Evolutionary conservation across 1,140 invertebrate species (phyloP), one percentile per base, ranked within the genome.

Genomic region (Zaprionus davidi): DNA sequence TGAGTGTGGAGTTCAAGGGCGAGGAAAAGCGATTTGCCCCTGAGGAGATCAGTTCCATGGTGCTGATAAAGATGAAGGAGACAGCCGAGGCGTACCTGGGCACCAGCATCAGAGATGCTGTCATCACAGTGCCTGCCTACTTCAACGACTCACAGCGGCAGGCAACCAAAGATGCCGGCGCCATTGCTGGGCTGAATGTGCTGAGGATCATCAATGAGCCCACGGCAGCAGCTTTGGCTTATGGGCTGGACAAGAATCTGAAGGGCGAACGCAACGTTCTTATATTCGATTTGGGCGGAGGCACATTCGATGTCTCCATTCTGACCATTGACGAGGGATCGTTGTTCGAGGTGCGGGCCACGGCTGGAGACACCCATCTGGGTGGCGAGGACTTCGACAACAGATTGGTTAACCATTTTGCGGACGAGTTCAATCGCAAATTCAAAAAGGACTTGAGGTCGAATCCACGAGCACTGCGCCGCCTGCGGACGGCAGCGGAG

Each of bases 281-380:
- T 0, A 96, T 96, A 62, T 96, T 96, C 70, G 96, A 96, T 86
- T 93, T 96, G 20, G 96, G 96, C 9, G 96, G 96, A 53, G 95
- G 96, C 15, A 96, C 96, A 44, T 96, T 96, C 74, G 97, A 98
- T 93, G 97, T 98, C 1, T 98, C 97, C 13, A 95, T 98, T 59
- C 92, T 98, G 2, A 95, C 96, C 49, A 98, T 98, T 92, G 96
- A 96, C 73, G 97, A 98, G 92, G 97, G 97, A 11, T 95, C 95
- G 0, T 87, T 96, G 93, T 56, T 58, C n/a, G 95, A 97, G 94
- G 96, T 97, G 0, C 95, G 95, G 90, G 94, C 96, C 0, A 97
- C 96, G 15, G 95, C 96, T 2, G 96, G 96, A 4, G 95, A 96
- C 79, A 96, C 96, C 0, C 95, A 95, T 82, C 93, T 96, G 28